Evolutionary conservation across 64 coral and sea anemone genomes (phyloP).

Genomic region (Montipora capricornis): DNA sequence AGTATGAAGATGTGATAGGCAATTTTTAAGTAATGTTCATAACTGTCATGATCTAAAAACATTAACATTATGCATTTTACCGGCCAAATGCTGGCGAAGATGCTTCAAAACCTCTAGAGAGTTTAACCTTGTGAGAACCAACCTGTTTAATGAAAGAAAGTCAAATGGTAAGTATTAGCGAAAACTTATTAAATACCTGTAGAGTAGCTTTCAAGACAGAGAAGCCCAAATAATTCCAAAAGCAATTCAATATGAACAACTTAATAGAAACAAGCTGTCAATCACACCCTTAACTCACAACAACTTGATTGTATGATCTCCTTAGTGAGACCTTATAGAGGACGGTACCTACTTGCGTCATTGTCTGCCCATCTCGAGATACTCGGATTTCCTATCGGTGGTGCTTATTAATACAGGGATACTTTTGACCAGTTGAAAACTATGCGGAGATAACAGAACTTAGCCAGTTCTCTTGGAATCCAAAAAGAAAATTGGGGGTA

Average conservation of each 20-base stretch:
- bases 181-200: no score
- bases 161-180: neutral
- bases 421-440: no score
- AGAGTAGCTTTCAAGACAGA: no score
- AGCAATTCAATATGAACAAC: neutral
- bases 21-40: neutral
- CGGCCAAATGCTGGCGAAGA: conserved; percentile 97
- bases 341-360: no score
- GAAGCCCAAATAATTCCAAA: neutral
- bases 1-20: neutral
- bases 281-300: neutral
- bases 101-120: conserved; percentile 96
- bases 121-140: conserved; percentile 98
- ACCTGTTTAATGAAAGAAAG: conserved; percentile 42
- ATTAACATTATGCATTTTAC: conserved; percentile 6
- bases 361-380: no score
- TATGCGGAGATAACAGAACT: no score
- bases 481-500: no score
- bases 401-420: no score
- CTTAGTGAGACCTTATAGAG: no score
- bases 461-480: no score
- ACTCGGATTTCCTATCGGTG: no score
- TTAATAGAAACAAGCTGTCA: no score
- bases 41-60: neutral
- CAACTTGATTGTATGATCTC: neutral